Evolutionary conservation across 1,140 invertebrate genomes (phyloP).

Genomic region (Meteorus sp.): DNA sequence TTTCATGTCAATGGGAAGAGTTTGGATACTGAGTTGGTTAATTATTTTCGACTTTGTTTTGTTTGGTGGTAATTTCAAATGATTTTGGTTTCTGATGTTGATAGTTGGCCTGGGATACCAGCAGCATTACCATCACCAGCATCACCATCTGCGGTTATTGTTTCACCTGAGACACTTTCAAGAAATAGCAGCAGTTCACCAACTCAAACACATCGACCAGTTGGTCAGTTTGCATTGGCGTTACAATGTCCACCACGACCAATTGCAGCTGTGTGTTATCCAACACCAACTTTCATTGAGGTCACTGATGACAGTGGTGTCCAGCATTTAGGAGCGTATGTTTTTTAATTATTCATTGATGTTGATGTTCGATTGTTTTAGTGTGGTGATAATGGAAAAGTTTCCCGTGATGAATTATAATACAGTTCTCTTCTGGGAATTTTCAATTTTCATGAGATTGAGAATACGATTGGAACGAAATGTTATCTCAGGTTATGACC

Average conservation of each 20-base stretch:
- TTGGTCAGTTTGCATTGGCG: slow-evolving; percentile 50
- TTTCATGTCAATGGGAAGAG: too few species aligned
- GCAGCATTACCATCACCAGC: slow-evolving; percentile 68
- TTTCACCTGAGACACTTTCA: slow-evolving; percentile 72
- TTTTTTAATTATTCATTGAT: slow-evolving; percentile 9
- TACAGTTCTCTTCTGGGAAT: too few species aligned
- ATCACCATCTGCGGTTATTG: slow-evolving; percentile 70
- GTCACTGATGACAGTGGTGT: slow-evolving; percentile 49
- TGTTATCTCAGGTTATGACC: too few species aligned
- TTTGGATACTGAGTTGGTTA: too few species aligned
- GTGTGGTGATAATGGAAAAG: too few species aligned
- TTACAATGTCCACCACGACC: slow-evolving; percentile 49
- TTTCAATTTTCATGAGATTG: too few species aligned
- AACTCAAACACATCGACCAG: slow-evolving; percentile 43
- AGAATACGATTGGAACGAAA: too few species aligned
- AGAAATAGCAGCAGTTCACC: slow-evolving; percentile 61
- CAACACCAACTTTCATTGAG: slow-evolving; percentile 50
- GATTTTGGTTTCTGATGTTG: slow-evolving; percentile 20
- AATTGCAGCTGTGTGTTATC: slow-evolving; percentile 54
- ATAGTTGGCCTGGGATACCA: slow-evolving; percentile 56
- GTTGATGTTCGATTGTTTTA: too few species aligned
- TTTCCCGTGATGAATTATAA: too few species aligned
- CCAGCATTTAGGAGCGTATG: slow-evolving; percentile 55
- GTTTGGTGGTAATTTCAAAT: background rate
- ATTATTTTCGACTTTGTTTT: too few species aligned